Evolutionary conservation across 2,888 invertebrate species (phyloP).

Genomic region (Cremastobaeus sp.): DNA sequence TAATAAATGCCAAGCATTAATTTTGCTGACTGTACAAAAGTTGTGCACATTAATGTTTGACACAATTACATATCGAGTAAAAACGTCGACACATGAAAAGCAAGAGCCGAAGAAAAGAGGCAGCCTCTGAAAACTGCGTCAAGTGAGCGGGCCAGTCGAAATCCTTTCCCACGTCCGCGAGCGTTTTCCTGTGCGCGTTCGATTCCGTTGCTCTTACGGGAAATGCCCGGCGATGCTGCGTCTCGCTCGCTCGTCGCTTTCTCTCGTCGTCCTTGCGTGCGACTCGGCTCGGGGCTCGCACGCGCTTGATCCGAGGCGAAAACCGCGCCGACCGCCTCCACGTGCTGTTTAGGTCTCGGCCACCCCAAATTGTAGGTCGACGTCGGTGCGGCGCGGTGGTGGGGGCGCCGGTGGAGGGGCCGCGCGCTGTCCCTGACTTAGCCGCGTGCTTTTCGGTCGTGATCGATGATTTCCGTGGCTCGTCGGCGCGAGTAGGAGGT

Average conservation of each 20-base stretch:
- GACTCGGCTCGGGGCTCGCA: slow-evolving; percentile 61
- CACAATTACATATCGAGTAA: no score
- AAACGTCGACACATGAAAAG: no score
- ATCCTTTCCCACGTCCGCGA: slow-evolving; percentile 23
- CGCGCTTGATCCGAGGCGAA: slow-evolving; percentile 65
- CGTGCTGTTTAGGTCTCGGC: slow-evolving; percentile 72
- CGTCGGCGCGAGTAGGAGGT: slow-evolving; percentile 73
- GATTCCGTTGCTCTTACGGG: slow-evolving; percentile 42
- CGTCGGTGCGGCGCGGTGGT: slow-evolving; percentile 65
- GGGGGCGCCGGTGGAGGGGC: slow-evolving; percentile 55
- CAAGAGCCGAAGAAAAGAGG: no score
- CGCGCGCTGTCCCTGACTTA: slow-evolving; percentile 58
- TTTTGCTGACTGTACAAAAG: no score
- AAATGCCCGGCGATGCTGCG: slow-evolving; percentile 23
- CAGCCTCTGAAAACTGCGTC: no score
- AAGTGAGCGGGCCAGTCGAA: slow-evolving; percentile 15
- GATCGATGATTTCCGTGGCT: slow-evolving; percentile 69
- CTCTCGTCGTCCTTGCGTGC: slow-evolving; percentile 47
- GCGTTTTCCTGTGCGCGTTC: no score
- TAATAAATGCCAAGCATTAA: no score
- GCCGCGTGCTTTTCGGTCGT: slow-evolving; percentile 65
- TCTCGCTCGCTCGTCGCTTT: slow-evolving; percentile 35
- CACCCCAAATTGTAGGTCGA: slow-evolving; percentile 76
- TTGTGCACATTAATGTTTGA: no score
- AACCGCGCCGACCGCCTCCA: slow-evolving; percentile 76